A percentile compares a stretch with the other conserved stretches of the same genome.
Conservation (phyloP, 2,888 invertebrate species). For the Apodemia duryi region DNA sequence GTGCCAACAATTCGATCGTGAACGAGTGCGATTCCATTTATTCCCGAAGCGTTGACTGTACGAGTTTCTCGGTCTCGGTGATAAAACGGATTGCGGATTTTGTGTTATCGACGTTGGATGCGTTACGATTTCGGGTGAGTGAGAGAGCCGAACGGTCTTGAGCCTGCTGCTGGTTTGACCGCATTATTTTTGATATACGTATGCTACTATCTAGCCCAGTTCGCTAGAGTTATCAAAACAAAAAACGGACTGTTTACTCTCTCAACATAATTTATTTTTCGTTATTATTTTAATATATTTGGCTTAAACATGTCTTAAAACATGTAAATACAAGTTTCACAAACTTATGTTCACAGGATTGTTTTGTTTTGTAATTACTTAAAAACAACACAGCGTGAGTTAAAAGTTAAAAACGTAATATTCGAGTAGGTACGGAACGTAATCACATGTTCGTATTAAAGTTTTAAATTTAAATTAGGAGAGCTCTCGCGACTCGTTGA, state of each 20-base stretch:
- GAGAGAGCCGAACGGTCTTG: slow-evolving; percentile 70
- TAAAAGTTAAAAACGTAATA: background rate
- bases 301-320: background rate
- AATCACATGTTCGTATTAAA: background rate
- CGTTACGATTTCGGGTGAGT: slow-evolving; percentile 77
- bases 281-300: background rate
- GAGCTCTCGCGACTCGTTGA: slow-evolving; percentile 58
- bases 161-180: slow-evolving; percentile 76
- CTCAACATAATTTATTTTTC: slow-evolving; percentile 4
- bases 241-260: slow-evolving; percentile 37
- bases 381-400: background rate
- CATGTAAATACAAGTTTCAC: background rate
- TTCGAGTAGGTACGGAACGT: background rate
- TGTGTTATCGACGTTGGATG: slow-evolving; percentile 72
- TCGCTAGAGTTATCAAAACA: slow-evolving; percentile 74
- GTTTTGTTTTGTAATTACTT: background rate
- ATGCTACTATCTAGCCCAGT: slow-evolving; percentile 72
- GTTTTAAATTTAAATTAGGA: background rate
- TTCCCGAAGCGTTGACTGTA: slow-evolving; percentile 67
- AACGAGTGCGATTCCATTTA: slow-evolving; percentile 64
- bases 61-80: slow-evolving; percentile 42
- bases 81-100: slow-evolving; percentile 64
- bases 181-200: slow-evolving; percentile 78
- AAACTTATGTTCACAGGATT: background rate
- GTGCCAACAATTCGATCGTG: slow-evolving; percentile 62